Evolutionary conservation across 2,113 vertebrate genomes (phyloP), one percentile per base, ranked within the genome.

Genomic region (Zeus faber): DNA sequence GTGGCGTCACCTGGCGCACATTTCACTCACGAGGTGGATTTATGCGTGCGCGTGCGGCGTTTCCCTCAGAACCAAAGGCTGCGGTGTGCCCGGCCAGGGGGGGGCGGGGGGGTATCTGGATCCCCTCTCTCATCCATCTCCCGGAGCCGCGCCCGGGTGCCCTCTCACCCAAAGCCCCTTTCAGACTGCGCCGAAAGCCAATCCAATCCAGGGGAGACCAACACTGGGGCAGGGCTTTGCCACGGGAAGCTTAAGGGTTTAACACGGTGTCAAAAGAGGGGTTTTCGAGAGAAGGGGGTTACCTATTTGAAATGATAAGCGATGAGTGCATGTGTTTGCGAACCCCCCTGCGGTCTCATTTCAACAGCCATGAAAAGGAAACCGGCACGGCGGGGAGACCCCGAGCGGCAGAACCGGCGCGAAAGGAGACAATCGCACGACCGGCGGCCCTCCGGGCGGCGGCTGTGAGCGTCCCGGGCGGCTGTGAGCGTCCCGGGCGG

Each of bases 51-150:
- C 37, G 18, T 65, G 18, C 13, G n/a, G n/a, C n/a, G n/a, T n/a
- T n/a, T n/a, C n/a, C n/a, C n/a, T n/a, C n/a, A n/a, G 39, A 58
- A 64, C 46, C 31, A 41, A 3, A 47, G 54, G 54, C 54, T 70
- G 54, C 47, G 67, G 74, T 74, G 47, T 51, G 44, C 65, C 69
- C 60, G 63, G 72, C 74, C 80, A 72, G 65, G 76, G 72, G n/a
- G 83, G 74, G 61, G 70, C 65, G 62, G 47, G 58, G 58, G 73
- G 70, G 67, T 45, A 70, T 61, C 54, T 54, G 67, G 69, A 76
- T 72, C 72, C 57, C 37, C 51, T 18, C 22, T 69, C 72, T 80
- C 67, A 82, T 82, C 79, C 67, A 8, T 21, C 25, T 76, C 71
- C 71, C 65, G 67, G 43, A 33, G 35, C n/a, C 74, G 64, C 62